A percentile compares a stretch with the other conserved stretches of the same genome.
Conservation (phyloP, 2,113 vertebrate species). For the Eurypyga helias region DNA sequence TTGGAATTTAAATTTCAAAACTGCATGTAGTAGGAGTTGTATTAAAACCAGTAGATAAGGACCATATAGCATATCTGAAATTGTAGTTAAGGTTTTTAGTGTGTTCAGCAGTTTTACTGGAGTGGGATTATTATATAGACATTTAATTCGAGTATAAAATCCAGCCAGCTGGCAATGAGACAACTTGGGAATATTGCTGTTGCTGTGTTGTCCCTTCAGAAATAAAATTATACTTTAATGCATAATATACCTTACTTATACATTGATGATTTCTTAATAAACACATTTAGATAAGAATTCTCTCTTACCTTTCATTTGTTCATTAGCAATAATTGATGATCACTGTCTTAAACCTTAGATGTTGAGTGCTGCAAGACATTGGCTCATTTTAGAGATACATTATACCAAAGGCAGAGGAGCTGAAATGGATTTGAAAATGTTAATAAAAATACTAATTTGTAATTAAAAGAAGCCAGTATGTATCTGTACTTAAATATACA, state of each 20-base stretch:
- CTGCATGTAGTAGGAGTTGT: neutral
- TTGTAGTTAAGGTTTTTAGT: neutral
- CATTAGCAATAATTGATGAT: neutral
- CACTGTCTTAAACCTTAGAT: neutral
- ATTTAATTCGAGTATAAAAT: neutral
- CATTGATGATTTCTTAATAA: neutral
- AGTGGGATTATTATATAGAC: neutral
- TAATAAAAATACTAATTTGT: neutral
- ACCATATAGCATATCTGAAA: neutral
- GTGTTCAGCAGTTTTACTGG: neutral
- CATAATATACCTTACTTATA: neutral
- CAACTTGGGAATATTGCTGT: neutral
- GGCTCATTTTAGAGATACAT: neutral
- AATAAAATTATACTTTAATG: neutral
- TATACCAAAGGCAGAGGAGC: neutral
- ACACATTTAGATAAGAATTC: neutral
- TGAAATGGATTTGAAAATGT: neutral
- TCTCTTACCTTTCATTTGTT: neutral
- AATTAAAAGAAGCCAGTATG: neutral
- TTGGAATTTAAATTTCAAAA: slow-evolving; percentile 28
- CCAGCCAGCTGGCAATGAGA: neutral
- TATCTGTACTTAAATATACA: neutral
- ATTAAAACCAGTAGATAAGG: slow-evolving; percentile 21
- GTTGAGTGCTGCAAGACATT: neutral
- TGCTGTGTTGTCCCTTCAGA: neutral